phyloP scores from a whole-genome alignment of 2,888 invertebrate species.

The Zhengitettix transpicula region DNA sequence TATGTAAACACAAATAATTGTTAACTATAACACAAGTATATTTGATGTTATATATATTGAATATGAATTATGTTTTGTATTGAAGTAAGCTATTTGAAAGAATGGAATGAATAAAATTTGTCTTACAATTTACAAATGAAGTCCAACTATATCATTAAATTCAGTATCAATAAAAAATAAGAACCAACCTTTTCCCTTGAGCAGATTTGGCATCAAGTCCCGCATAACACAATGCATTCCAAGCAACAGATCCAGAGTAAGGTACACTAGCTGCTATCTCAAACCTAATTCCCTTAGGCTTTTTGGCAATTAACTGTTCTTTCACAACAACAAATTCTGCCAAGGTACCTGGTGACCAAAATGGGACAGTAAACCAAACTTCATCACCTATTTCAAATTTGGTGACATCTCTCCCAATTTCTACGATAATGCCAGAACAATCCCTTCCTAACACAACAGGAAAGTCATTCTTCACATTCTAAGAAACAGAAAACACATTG shows the following conservation, averaged over 20 bases:
- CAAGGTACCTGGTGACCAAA: conserved; percentile 39
- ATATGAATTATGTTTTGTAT: no score
- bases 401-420: conserved; percentile 38
- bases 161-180: background rate
- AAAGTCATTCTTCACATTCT: conserved; percentile 25
- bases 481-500: no score
- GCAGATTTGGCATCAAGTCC: conserved; percentile 31
- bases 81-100: no score
- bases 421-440: conserved; percentile 41
- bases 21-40: no score
- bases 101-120: no score
- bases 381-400: conserved; percentile 43
- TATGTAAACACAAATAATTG: no score
- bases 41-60: no score
- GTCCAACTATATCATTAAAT: no score
- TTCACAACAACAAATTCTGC: conserved; percentile 36
- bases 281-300: conserved; percentile 37
- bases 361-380: conserved; percentile 39
- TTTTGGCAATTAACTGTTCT: conserved; percentile 30
- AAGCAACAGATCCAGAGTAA: conserved; percentile 38
- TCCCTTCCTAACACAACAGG: conserved; percentile 44
- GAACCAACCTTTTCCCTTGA: conserved; percentile 30
- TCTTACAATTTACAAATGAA: no score
- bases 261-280: conserved; percentile 43
- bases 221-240: conserved; percentile 32